phyloP scores from a whole-genome alignment of 1,140 invertebrate species.

The Cyclargus thomasi region DNA sequence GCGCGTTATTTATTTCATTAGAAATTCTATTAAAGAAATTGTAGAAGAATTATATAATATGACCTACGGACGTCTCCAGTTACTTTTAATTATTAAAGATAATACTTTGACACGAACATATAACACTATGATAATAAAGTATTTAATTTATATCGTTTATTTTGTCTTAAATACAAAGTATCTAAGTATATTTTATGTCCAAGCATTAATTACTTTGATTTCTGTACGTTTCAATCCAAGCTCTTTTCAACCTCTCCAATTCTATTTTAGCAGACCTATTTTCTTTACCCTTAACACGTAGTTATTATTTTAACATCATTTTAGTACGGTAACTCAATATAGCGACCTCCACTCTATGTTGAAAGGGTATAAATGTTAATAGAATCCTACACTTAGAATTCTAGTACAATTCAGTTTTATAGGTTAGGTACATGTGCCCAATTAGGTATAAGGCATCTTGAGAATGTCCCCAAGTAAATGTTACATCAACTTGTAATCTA shows the following conservation, averaged over 20 bases:
- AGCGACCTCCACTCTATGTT: background rate
- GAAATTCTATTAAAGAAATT: constrained; percentile 1
- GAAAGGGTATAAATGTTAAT: constrained; percentile 8
- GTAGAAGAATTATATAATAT: too few relatives aligned
- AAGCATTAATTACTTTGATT: too few relatives aligned
- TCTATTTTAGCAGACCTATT: constrained; percentile 3
- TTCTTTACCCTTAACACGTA: background rate
- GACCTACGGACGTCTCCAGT: too few relatives aligned
- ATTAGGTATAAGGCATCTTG: constrained; percentile 36
- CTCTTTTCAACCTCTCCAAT: too few relatives aligned
- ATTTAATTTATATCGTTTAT: too few relatives aligned
- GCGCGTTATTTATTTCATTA: background rate
- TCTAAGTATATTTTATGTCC: too few relatives aligned
- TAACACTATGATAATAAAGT: too few relatives aligned
- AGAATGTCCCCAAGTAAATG: constrained; percentile 37
- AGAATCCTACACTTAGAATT: background rate
- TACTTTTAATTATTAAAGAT: too few relatives aligned
- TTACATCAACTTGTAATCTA: constrained; percentile 35
- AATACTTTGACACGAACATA: too few relatives aligned
- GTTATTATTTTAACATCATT: constrained; percentile 12
- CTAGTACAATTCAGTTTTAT: background rate
- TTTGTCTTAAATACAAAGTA: too few relatives aligned
- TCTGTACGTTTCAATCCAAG: too few relatives aligned
- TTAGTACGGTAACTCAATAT: background rate
- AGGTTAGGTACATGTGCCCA: constrained; percentile 21